phyloP scores from a whole-genome alignment of 2,113 vertebrate genomes.

The Carettochelys insculpta region DNA sequence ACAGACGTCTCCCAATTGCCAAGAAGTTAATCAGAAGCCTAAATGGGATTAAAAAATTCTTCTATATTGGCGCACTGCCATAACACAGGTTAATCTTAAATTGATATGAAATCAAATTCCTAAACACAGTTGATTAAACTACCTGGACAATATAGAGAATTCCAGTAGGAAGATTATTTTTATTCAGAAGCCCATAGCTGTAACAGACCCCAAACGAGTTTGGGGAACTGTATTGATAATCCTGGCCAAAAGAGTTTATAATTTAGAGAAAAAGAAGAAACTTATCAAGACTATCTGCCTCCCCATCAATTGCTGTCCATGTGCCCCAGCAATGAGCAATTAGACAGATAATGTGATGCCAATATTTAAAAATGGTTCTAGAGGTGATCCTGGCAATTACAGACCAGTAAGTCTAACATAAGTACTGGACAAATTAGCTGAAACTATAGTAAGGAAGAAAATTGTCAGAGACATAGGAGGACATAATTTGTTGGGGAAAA shows the following conservation, averaged over 20 bases:
- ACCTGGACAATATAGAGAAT: not conserved
- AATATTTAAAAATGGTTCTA: too few relatives aligned
- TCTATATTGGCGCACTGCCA: not conserved
- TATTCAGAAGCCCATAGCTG: not conserved
- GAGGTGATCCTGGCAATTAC: too few relatives aligned
- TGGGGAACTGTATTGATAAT: not conserved
- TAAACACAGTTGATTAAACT: not conserved
- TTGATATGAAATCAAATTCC: not conserved
- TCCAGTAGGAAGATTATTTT: not conserved
- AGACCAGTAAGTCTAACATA: too few relatives aligned
- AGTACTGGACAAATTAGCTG: too few relatives aligned
- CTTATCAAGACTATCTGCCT: not conserved
- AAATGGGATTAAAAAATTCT: not conserved
- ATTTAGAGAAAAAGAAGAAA: not conserved
- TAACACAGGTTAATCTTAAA: not conserved
- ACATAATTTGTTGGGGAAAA: too few relatives aligned
- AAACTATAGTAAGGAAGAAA: too few relatives aligned
- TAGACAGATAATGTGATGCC: too few relatives aligned
- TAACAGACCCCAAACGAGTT: not conserved
- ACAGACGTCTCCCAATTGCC: rapidly evolving
- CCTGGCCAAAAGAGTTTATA: not conserved
- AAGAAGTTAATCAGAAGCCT: not conserved
- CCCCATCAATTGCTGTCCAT: not conserved
- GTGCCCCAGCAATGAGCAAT: not conserved
- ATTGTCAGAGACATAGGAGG: too few relatives aligned